A percentile compares a stretch with the other conserved stretches of the same genome.
Conservation (phyloP, 1,140 invertebrate genomes). For the Carposina sasakii region DNA sequence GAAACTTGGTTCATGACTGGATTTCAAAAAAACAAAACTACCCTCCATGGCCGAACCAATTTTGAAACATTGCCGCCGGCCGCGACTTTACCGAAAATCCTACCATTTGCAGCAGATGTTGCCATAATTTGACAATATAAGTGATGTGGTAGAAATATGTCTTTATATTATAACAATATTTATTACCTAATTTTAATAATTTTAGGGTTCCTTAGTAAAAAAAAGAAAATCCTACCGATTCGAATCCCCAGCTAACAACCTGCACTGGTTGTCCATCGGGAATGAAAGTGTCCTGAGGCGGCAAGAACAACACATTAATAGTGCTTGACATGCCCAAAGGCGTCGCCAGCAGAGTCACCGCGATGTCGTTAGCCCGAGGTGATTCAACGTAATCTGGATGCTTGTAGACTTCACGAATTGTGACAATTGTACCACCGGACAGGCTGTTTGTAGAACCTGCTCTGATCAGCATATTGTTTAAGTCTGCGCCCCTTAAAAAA, state of each 20-base stretch:
- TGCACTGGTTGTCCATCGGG: slow-evolving; percentile 28
- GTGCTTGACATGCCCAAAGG: slow-evolving; percentile 27
- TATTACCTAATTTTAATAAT: too few species aligned
- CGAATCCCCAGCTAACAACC: slow-evolving; percentile 50
- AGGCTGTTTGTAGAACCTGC: slow-evolving; percentile 44
- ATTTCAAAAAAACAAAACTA: too few species aligned
- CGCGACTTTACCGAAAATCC: too few species aligned
- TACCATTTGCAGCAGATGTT: too few species aligned
- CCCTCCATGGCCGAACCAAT: too few species aligned
- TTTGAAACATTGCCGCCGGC: too few species aligned
- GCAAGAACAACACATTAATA: slow-evolving; percentile 35
- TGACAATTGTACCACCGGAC: slow-evolving; percentile 23
- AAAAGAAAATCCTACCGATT: slow-evolving; percentile 31
- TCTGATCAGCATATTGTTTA: slow-evolving; percentile 34
- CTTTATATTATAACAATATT: too few species aligned
- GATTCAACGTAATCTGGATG: slow-evolving; percentile 34
- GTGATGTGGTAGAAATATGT: too few species aligned
- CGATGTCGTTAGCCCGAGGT: slow-evolving; percentile 34
- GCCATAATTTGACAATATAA: too few species aligned
- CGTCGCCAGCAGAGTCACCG: slow-evolving; percentile 22
- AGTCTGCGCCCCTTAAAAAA: slow-evolving; percentile 28
- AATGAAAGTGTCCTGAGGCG: slow-evolving; percentile 28
- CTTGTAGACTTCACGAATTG: slow-evolving; percentile 19
- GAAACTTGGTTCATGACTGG: too few species aligned
- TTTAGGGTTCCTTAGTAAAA: slow-evolving; percentile 2